Base-by-base conservation (phyloP, 2,113 vertebrate genomes). In the Corydoras sp. region DNA sequence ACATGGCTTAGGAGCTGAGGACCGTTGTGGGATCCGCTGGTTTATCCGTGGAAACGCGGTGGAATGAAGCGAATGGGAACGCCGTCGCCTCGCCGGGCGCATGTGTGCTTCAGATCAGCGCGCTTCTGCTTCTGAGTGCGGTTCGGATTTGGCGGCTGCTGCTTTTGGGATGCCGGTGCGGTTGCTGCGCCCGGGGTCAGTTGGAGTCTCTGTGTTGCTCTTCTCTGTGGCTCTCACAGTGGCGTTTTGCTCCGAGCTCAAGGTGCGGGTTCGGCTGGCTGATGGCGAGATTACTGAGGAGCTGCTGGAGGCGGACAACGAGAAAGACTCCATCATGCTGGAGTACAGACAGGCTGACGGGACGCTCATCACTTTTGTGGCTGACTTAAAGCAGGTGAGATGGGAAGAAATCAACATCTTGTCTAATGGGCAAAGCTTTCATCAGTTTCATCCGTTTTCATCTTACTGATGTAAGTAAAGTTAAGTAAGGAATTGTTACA, bases 341-440 rank as follows among this genome's bases (percentile, higher is more conserved):
- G 96, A 98, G 85, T 95, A 96, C 79, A 92, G 91, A 65, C 88
- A 92, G 65, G 89, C 90, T 29, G 95, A 97, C 62, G 96, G 96
- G 3, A 92, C 94, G 2, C 92, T 98, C 32, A 78, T 98, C 77
- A 95, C 93, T 50, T 94, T 95, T 75, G 80, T 91, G 53, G 96
- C 90, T 2, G 96, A 98, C 86, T 96, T 98, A 81, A 93, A 85
- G 81, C 94, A 94, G 94, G 96, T 96, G 85, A 89, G 90, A 4
- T 43, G 18, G 18, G 18, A 24, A 24, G 18, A 24, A 24, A 24
- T 24, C 18, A 24, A 24, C 18, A 24, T 24, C 18, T 24, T 24
- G 18, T 24, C 18, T 24, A 24, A 24, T 24, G 18, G 18, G 18
- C 18, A 24, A 24, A 24, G 18, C 18, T 24, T 1, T 24, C 18